These are phyloP conservation scores for silkworm (Bombyx mori) DNA, from an alignment of 1,140 invertebrate genomes.

Conservation along the genomic window ASM3026992v2 NC_085128.1:12786001-12786500, in stretches of 20 bases:
- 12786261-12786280: constrained; percentile 68
- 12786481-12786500: constrained; percentile 19
- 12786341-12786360: constrained; percentile 40
- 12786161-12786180: constrained; percentile 35
- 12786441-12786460: constrained; percentile 66
- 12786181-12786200: constrained; percentile 54
- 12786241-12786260: constrained; percentile 63
- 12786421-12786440: constrained; percentile 57
- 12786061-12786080: constrained; percentile 34
- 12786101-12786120: constrained; percentile 54
- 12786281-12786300: constrained; percentile 72
- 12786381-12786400: constrained; percentile 36
- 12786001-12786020: constrained; percentile 21
- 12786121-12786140: constrained; percentile 46
- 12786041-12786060: constrained; percentile 30
- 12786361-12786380: constrained; percentile 35
- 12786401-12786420: constrained; percentile 45
- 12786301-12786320: constrained; percentile 79
- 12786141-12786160: constrained; percentile 49
- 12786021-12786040: constrained; percentile 29
- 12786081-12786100: constrained; percentile 57
- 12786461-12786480: constrained; percentile 51
- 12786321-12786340: constrained; percentile 65
- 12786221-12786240: constrained; percentile 42
- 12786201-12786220: constrained; percentile 45